Percentiles rank a stretch among this genome's conserved stretches.
phyloP scores from a whole-genome alignment of 2,113 vertebrate species.

The Melanerpes aurifrons region DNA sequence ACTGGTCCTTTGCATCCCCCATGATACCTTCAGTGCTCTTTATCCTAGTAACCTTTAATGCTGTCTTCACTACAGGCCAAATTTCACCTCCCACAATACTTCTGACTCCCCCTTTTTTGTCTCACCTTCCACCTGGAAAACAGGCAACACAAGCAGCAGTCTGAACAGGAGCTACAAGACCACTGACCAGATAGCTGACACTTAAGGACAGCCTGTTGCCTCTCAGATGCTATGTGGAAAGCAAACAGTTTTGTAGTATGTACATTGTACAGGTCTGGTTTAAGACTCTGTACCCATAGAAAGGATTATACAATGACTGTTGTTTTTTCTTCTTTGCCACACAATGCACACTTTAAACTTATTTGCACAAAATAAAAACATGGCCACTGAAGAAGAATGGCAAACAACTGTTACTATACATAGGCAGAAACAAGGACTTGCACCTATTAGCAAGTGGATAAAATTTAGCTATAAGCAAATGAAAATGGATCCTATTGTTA shows the following conservation, averaged over 20 bases:
- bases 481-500: not conserved
- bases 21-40: not conserved
- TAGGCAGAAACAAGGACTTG: not conserved
- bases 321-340: not conserved
- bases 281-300: not conserved
- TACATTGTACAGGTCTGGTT: not conserved
- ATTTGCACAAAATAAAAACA: not conserved
- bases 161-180: not conserved
- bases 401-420: not conserved
- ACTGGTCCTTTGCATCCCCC: not conserved
- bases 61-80: not conserved
- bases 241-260: not conserved
- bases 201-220: not conserved
- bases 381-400: not conserved
- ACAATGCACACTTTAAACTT: not conserved
- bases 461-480: not conserved
- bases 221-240: not conserved
- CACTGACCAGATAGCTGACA: not conserved
- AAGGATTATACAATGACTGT: not conserved
- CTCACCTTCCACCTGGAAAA: not conserved
- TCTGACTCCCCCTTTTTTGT: not conserved
- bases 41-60: not conserved
- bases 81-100: not conserved
- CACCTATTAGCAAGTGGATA: not conserved
- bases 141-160: not conserved